Conservation (phyloP, 2,113 vertebrate genomes). For the Cairina moschata region DNA sequence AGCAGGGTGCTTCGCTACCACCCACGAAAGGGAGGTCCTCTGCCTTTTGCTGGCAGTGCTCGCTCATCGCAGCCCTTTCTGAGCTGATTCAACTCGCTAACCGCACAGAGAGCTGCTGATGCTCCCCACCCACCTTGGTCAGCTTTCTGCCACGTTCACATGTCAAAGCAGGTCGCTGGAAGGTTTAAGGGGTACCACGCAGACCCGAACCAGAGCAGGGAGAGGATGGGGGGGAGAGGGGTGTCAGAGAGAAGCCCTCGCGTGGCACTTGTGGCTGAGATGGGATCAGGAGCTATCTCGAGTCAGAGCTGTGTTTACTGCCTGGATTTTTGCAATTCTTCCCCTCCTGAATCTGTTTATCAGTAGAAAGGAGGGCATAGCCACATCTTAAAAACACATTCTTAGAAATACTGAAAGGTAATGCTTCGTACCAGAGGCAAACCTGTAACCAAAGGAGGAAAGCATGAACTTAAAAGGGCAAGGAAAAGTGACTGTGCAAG, state of each 20-base stretch:
- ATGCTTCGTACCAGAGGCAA: not conserved
- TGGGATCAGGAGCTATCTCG: not conserved
- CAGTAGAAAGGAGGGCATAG: not conserved
- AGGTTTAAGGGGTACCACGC: not conserved
- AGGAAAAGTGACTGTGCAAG: not conserved
- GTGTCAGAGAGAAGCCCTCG: not conserved
- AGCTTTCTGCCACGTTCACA: not conserved
- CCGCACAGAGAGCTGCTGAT: not conserved
- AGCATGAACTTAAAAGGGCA: not conserved
- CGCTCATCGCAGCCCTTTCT: not conserved
- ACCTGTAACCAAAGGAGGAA: constrained; percentile 34
- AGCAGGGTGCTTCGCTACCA: not conserved
- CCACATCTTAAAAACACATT: not conserved
- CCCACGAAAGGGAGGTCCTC: not conserved
- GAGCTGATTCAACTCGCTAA: not conserved
- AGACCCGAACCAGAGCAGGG: not conserved
- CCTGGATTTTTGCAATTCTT: not conserved
- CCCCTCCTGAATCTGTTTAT: not conserved
- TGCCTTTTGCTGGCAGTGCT: not conserved
- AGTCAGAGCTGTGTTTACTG: not conserved
- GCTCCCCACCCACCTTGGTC: not conserved
- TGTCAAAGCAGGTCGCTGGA: not conserved
- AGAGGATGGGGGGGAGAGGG: not conserved
- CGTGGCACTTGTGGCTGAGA: not conserved
- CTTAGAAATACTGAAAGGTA: not conserved